These are phyloP conservation scores for Amblyjoppa fuscipennis DNA, from an alignment of 2,888 invertebrate species.

Conservation along the genomic window DNA sequence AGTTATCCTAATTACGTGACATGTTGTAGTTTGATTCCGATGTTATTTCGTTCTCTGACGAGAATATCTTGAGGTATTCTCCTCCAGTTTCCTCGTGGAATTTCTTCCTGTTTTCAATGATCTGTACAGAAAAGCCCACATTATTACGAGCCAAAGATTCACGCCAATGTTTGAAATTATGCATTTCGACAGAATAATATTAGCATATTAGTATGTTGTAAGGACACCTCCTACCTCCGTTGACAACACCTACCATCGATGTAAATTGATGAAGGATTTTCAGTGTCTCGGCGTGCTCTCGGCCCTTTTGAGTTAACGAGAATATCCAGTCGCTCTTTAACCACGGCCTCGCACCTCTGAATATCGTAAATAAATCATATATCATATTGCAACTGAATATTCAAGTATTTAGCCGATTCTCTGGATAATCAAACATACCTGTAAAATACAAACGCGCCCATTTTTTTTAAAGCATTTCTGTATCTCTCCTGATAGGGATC, in stretches of 20 bases:
- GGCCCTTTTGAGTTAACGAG: constrained; percentile 46
- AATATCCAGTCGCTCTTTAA: constrained; percentile 59
- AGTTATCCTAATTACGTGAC: constrained; percentile 32
- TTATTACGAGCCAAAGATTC: background rate
- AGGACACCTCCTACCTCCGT: background rate
- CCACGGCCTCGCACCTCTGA: constrained; percentile 65
- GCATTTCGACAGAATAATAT: background rate
- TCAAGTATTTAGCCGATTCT: background rate
- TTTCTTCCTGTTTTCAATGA: constrained; percentile 66
- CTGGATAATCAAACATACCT: constrained; percentile 43
- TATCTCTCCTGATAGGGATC: constrained; percentile 62
- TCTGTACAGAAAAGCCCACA: constrained; percentile 36
- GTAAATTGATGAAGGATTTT: constrained; percentile 64
- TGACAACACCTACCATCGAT: constrained; percentile 47
- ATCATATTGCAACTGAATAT: background rate
- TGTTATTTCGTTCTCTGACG: constrained; percentile 5
- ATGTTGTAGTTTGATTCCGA: background rate
- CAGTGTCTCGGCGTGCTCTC: constrained; percentile 49
- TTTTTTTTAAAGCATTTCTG: constrained; percentile 57
- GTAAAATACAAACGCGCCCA: constrained; percentile 59
- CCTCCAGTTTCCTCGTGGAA: constrained; percentile 64
- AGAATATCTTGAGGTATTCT: constrained; percentile 42
- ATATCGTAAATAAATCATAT: background rate
- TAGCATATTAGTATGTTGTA: background rate
- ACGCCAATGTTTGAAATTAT: no score